Percentiles rank a stretch among this genome's conserved stretches.
Evolutionary conservation across 2,113 vertebrate genomes (phyloP).

Genomic region (Calonectris borealis): DNA sequence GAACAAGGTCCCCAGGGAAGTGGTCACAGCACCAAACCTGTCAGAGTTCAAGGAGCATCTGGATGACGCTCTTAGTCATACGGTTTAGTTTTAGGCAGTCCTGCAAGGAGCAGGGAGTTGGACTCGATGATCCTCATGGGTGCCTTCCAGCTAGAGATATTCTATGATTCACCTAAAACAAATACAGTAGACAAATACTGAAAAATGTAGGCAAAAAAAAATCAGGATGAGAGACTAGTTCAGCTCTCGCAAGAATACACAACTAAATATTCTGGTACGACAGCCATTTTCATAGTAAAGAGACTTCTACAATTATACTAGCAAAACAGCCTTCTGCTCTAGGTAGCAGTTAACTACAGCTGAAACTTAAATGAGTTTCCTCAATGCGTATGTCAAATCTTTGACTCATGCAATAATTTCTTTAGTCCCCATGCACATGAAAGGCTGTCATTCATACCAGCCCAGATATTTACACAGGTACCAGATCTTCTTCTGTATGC

Average conservation of each 20-base stretch:
- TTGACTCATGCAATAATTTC: not conserved
- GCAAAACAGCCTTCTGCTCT: not conserved
- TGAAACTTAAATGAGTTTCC: not conserved
- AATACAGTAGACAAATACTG: not conserved
- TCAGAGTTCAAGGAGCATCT: not conserved
- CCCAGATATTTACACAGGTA: not conserved
- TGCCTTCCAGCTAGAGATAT: not conserved
- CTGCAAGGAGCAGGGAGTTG: not conserved
- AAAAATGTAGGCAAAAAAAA: not conserved
- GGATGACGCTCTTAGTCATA: not conserved
- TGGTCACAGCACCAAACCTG: not conserved
- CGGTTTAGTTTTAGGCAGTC: not conserved
- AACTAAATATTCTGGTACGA: not conserved
- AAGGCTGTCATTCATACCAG: not conserved
- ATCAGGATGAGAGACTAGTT: not conserved
- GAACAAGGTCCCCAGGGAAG: not conserved
- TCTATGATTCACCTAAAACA: not conserved
- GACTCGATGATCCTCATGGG: fast-evolving
- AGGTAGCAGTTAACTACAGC: not conserved
- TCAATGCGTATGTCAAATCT: not conserved
- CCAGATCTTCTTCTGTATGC: not conserved
- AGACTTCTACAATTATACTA: not conserved
- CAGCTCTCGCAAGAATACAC: not conserved
- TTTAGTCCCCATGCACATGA: not conserved
- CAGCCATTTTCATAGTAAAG: not conserved